Base-by-base conservation (phyloP, 2,113 vertebrate genomes). In the Ophthalmolycus amberensis region DNA sequence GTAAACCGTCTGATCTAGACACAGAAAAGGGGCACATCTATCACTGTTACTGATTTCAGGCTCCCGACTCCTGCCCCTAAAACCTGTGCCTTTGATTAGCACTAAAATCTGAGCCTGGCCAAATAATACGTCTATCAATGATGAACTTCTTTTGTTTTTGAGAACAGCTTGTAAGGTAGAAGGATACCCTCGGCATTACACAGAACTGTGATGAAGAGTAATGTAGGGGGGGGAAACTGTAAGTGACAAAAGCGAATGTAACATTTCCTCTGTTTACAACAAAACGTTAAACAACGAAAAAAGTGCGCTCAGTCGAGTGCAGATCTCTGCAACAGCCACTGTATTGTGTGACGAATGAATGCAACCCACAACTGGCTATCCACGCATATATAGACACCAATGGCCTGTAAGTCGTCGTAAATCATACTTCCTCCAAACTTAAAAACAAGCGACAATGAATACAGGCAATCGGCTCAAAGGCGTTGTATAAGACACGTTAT, bases 51-150 rank as follows among this genome's bases (percentile, higher is more conserved):
- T 80, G 62, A 82, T 77, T 80, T 59, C 34, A 62, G n/a, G n/a
- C 63, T 54, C 0, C 27, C 58, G 46, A 37, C 59, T 44, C 8
- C 44, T 59, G 67, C 16, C 34, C 59, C 37, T 42, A 58, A 81
- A 71, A 67, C 72, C 83, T 25, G 44, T 54, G 54, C 65, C 32
- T 78, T 58, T 82, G 78, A 91, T 84, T 85, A 84, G 40, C 77
- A 85, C 50, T 34, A 68, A 75, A 80, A 67, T 6, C 4, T 10
- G 18, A 82, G 67, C 46, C 64, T 25, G 66, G 34, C 76, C 73
- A 85, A 90, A 79, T 52, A 77, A 80, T 58, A 34, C 44, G n/a
- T 10, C 27, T 27, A 73, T 80, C 52, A 89, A 84, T 88, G 16
- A 88, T 85, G 77, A 65, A 75, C 65, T 14, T 74, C 20, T 70